These are phyloP conservation scores for Galagoides demidoff DNA, from an alignment of 2,797 vertebrate species.

Conservation along the genomic window DNA sequence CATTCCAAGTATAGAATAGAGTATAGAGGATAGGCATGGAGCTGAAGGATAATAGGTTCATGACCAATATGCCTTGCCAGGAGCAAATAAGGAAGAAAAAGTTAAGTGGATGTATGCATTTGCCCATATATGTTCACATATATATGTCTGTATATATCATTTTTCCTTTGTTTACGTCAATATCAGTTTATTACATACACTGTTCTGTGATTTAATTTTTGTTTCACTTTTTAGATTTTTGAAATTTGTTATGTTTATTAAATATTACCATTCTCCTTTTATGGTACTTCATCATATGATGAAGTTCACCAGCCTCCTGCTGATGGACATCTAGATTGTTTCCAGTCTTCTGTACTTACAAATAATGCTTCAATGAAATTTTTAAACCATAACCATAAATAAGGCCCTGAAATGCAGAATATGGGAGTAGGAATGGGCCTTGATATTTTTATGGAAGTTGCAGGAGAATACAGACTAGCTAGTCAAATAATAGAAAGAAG, in stretches of 20 bases:
- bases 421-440: not conserved
- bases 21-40: not conserved
- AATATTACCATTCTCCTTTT: constrained; percentile 51
- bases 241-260: not conserved
- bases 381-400: not conserved
- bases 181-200: not conserved
- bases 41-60: not conserved
- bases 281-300: constrained; percentile 44
- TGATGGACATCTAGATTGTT: not conserved
- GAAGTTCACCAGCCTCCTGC: not conserved
- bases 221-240: constrained; percentile 27
- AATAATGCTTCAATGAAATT: not conserved
- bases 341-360: constrained; percentile 4
- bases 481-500: not conserved
- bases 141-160: not conserved
- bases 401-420: not conserved
- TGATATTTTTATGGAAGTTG: not conserved
- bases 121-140: not conserved
- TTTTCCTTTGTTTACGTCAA: constrained; percentile 14
- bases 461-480: not conserved
- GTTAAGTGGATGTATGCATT: not conserved
- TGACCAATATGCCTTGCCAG: not conserved
- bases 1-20: not conserved
- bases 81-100: not conserved
- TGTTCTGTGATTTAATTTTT: not conserved